These are phyloP conservation scores for Rhagoletis zephyria DNA, from an alignment of 1,140 invertebrate species.

Conservation along the genomic window DNA sequence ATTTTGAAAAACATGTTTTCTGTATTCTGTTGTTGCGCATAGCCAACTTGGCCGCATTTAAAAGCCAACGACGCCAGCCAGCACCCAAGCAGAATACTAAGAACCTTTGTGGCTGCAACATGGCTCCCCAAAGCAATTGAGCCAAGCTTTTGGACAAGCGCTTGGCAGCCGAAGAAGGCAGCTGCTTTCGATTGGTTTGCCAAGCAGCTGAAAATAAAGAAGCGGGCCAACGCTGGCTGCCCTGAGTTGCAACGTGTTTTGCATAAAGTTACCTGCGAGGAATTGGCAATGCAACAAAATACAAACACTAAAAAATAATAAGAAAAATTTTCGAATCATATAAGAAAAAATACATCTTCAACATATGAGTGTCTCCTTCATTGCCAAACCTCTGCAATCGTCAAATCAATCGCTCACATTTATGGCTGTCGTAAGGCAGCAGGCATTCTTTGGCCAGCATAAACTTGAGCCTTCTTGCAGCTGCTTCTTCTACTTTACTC, in stretches of 20 bases:
- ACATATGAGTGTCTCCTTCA: not conserved
- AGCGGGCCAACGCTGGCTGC: not conserved
- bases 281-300: no score
- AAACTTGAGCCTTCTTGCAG: not conserved
- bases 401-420: slow-evolving; percentile 2
- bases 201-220: not conserved
- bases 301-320: not conserved
- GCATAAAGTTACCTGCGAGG: not conserved
- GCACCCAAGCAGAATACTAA: slow-evolving; percentile 50
- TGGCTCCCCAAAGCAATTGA: not conserved
- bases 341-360: not conserved
- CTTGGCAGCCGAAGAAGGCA: not conserved
- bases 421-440: not conserved
- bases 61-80: slow-evolving; percentile 6
- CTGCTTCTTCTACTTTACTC: not conserved
- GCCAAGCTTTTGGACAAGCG: not conserved
- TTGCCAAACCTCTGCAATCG: not conserved
- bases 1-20: not conserved
- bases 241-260: not conserved
- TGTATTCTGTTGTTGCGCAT: not conserved
- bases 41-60: slow-evolving; percentile 8
- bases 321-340: not conserved
- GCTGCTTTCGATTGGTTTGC: not conserved
- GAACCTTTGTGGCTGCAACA: slow-evolving; percentile 37
- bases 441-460: not conserved